Conservation (phyloP, 2,888 invertebrate species). For the Allygus modestus region DNA sequence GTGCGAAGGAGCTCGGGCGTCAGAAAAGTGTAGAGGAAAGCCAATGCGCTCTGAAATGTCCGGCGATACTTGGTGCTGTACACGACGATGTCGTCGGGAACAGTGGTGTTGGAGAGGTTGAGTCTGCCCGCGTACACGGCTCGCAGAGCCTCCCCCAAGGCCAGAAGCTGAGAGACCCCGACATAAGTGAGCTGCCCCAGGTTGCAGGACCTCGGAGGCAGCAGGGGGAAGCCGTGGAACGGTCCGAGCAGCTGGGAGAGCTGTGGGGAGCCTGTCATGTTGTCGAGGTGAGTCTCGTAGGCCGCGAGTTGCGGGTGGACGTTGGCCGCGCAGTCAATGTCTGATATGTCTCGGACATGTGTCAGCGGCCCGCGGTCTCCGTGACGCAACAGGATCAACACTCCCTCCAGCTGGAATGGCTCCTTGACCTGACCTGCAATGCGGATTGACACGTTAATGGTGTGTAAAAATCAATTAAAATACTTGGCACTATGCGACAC, state of each 20-base stretch:
- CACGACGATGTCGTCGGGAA: slow-evolving; percentile 79
- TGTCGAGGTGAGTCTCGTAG: slow-evolving; percentile 78
- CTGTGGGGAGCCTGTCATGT: slow-evolving; percentile 75
- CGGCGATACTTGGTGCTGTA: slow-evolving; percentile 92
- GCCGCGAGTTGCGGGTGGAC: slow-evolving; percentile 65
- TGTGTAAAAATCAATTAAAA: no score
- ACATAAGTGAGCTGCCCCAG: slow-evolving; percentile 88
- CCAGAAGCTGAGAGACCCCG: slow-evolving; percentile 84
- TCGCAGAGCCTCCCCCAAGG: slow-evolving; percentile 84
- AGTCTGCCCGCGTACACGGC: slow-evolving; percentile 76
- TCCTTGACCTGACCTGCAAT: slow-evolving; percentile 76
- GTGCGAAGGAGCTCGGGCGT: slow-evolving; percentile 76
- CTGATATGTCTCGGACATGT: slow-evolving; percentile 87
- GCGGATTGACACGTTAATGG: slow-evolving; percentile 66
- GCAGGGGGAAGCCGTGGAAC: slow-evolving; percentile 89
- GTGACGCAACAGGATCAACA: slow-evolving; percentile 88
- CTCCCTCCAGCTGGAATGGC: slow-evolving; percentile 83
- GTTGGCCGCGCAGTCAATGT: slow-evolving; percentile 83
- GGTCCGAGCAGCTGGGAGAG: slow-evolving; percentile 82
- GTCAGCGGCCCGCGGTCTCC: slow-evolving; percentile 94
- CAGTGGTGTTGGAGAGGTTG: slow-evolving; percentile 80
- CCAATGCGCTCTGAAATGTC: slow-evolving; percentile 94
- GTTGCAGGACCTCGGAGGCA: slow-evolving; percentile 87
- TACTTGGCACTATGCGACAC: no score
- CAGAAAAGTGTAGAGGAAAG: slow-evolving; percentile 85